Conservation (phyloP, 2,888 invertebrate species). For the Embidobia sp. region DNA sequence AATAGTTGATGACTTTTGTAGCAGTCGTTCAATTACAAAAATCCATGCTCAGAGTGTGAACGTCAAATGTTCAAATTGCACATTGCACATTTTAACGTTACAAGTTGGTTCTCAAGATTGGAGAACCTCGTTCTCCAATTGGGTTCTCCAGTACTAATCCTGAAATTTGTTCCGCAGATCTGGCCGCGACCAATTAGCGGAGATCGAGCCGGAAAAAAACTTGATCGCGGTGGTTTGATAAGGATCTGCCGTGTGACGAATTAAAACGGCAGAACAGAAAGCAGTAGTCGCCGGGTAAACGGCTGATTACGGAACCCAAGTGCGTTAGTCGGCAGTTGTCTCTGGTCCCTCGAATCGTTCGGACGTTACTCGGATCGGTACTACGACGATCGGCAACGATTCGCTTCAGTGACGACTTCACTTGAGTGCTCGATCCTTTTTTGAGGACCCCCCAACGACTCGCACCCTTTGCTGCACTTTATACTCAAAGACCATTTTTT, state of each 20-base stretch:
- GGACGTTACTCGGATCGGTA: slow-evolving; percentile 72
- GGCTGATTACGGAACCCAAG: slow-evolving; percentile 64
- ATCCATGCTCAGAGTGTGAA: too few species aligned
- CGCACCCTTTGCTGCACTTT: not conserved
- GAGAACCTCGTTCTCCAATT: not conserved
- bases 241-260: slow-evolving; percentile 28
- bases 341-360: slow-evolving; percentile 79
- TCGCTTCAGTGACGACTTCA: slow-evolving; percentile 12
- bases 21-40: too few species aligned
- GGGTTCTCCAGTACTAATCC: not conserved
- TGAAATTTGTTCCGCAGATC: not conserved
- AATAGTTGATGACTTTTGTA: too few species aligned
- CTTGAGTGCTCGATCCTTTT: slow-evolving; percentile 1
- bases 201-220: slow-evolving; percentile 10
- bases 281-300: slow-evolving; percentile 63
- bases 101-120: too few species aligned
- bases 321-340: slow-evolving; percentile 75
- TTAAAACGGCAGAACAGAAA: slow-evolving; percentile 51
- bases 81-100: too few species aligned
- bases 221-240: slow-evolving; percentile 11
- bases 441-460: too few species aligned
- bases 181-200: not conserved
- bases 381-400: slow-evolving; percentile 34
- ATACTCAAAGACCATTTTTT: not conserved
- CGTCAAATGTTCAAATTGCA: too few species aligned